Conservation (phyloP, 1,140 invertebrate species). For the Monochamus saltuarius region DNA sequence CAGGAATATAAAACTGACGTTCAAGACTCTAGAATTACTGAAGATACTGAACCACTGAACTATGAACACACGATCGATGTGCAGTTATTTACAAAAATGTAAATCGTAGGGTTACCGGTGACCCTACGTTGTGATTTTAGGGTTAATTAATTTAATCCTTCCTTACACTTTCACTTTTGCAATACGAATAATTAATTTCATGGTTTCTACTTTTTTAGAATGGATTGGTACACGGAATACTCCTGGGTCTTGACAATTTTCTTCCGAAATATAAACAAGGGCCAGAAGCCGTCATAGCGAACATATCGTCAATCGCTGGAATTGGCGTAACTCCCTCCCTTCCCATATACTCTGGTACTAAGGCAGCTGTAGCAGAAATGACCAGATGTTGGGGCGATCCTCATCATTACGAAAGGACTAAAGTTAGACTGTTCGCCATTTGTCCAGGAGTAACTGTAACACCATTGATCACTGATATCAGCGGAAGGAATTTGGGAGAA, state of each 20-base stretch:
- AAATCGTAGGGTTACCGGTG: too few species aligned
- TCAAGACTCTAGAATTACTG: too few species aligned
- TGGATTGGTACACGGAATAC: slow-evolving; percentile 35
- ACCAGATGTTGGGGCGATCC: slow-evolving; percentile 29
- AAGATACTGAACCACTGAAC: too few species aligned
- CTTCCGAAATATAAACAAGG: slow-evolving; percentile 39
- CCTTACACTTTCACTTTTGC: too few species aligned
- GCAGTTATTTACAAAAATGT: too few species aligned
- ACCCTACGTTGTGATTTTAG: too few species aligned
- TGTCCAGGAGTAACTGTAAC: slow-evolving; percentile 48
- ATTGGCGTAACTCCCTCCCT: slow-evolving; percentile 20
- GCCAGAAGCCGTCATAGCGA: slow-evolving; percentile 39
- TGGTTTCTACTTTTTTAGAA: too few species aligned
- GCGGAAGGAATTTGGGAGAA: slow-evolving; percentile 22
- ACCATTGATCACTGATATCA: slow-evolving; percentile 26
- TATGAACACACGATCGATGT: too few species aligned
- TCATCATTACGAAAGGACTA: slow-evolving; percentile 34
- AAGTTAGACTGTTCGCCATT: slow-evolving; percentile 43
- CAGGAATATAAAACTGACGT: too few species aligned
- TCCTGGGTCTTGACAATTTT: slow-evolving; percentile 40
- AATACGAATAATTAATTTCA: too few species aligned
- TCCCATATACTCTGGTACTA: slow-evolving; percentile 39
- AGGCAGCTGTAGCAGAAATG: slow-evolving; percentile 38
- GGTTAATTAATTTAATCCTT: too few species aligned
- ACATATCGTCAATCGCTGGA: slow-evolving; percentile 39